Evolutionary conservation across 1,140 invertebrate genomes (phyloP), one percentile per base, ranked within the genome.

Genomic region (Pinna nobilis): DNA sequence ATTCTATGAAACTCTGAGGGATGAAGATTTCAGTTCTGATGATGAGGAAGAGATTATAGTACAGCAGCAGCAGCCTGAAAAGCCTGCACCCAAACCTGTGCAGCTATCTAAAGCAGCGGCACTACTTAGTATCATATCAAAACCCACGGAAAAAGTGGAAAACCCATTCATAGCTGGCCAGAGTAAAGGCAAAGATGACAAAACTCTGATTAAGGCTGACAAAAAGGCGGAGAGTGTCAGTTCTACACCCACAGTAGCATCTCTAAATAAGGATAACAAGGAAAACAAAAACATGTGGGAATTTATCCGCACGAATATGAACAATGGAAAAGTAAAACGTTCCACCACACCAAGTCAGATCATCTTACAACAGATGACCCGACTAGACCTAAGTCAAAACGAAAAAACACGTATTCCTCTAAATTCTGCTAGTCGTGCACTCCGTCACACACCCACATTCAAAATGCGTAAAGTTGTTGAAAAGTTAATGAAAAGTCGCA

Each of bases 401-500:
- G 44, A 76, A 15, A 77, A 81, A 53, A 60, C 71, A 15, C 60
- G 70, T 15, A 74, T 86, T 41, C 85, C 85, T 9, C 61, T 82
- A 2, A 70, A 85, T 61, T 69, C 79, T 11, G 81, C 82, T 11
- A 76, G 74, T 37, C 65, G 85, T 47, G 82, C 85, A 49, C 59
- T 84, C 18, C 74, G 83, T 3, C 81, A 86, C 49, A 86, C 86
- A 13, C 81, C 85, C 23, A 85, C 86, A 47, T 86, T 83, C 60
- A 84, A 85, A 76, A 86, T 88, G 79, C 74, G 76, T 30, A 70
- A 83, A 76, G 69, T 87, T 18, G 80, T 88, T 3, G 76, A 85
- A 63, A 72, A 78, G 5, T 65, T 88, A 6, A 81, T 86, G 68
- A 70, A 77, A 32, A 79, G 79, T 35, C 67, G 85, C 18, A 85